These are phyloP conservation scores for Thecophora atra DNA, from an alignment of 2,888 invertebrate species.

Conservation along the genomic window DNA sequence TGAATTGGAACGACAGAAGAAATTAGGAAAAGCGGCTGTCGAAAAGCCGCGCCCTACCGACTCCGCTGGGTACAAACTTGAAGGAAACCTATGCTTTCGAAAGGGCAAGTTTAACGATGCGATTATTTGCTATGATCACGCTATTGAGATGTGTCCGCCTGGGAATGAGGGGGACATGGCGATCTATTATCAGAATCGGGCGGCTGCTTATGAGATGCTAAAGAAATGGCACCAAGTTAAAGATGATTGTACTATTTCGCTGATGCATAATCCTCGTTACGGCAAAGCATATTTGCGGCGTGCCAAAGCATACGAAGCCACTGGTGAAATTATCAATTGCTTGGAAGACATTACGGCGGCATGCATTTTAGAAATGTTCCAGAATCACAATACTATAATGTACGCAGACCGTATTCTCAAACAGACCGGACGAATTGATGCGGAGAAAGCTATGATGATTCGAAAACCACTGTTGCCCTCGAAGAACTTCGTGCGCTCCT, in stretches of 20 bases:
- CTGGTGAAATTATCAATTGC: slow-evolving; percentile 80
- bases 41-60: slow-evolving; percentile 70
- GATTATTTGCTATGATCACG: slow-evolving; percentile 87
- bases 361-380: slow-evolving; percentile 89
- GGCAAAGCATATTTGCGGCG: slow-evolving; percentile 87
- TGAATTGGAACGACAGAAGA: slow-evolving; percentile 67
- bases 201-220: slow-evolving; percentile 92
- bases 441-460: slow-evolving; percentile 76
- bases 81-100: slow-evolving; percentile 89
- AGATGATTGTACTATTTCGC: slow-evolving; percentile 85
- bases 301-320: slow-evolving; percentile 83
- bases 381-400: slow-evolving; percentile 80
- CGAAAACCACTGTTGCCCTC: slow-evolving; percentile 83
- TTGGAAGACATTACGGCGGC: slow-evolving; percentile 93
- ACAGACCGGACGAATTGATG: slow-evolving; percentile 74
- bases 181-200: slow-evolving; percentile 95
- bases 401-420: slow-evolving; percentile 91
- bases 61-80: slow-evolving; percentile 83
- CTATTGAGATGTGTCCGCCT: slow-evolving; percentile 87
- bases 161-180: slow-evolving; percentile 80
- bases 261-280: slow-evolving; percentile 86
- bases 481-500: slow-evolving; percentile 84
- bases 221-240: slow-evolving; percentile 86
- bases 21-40: slow-evolving; percentile 54
- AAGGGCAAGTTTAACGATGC: slow-evolving; percentile 91